Percentiles rank a stretch among this genome's conserved stretches.
These are phyloP conservation scores for Galleria mellonella DNA, from an alignment of 1,140 invertebrate genomes.

Conservation along the genomic window DNA sequence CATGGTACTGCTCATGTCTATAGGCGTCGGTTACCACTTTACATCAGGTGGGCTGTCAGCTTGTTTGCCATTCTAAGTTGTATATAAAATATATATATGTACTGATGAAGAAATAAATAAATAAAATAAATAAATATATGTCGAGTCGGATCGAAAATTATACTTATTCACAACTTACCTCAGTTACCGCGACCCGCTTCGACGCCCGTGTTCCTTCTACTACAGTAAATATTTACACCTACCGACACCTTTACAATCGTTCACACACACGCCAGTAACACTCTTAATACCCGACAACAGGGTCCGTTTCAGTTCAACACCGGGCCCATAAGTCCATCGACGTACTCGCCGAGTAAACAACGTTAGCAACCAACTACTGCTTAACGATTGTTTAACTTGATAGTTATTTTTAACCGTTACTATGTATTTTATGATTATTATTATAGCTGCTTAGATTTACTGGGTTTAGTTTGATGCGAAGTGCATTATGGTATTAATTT, in stretches of 20 bases:
- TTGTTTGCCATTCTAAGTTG: too few species aligned
- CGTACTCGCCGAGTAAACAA: slow-evolving; percentile 31
- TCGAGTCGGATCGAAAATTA: too few species aligned
- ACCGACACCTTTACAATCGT: neutral
- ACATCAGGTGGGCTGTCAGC: too few species aligned
- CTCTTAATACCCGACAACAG: slow-evolving; percentile 4
- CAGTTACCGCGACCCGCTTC: too few species aligned
- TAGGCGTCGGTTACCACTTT: too few species aligned
- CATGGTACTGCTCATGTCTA: too few species aligned
- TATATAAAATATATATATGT: too few species aligned
- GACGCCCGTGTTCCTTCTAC: too few species aligned
- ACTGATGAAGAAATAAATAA: too few species aligned
- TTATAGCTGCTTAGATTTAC: neutral
- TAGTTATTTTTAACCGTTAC: slow-evolving; percentile 36
- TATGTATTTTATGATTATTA: slow-evolving; percentile 8
- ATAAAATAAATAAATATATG: too few species aligned
- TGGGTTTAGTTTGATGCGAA: neutral
- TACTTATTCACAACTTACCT: too few species aligned
- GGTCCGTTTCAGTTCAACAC: slow-evolving; percentile 4
- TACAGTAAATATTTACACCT: slow-evolving; percentile 1
- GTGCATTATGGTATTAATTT: neutral
- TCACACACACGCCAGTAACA: slow-evolving; percentile 8
- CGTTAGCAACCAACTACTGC: slow-evolving; percentile 23
- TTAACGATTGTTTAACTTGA: slow-evolving; percentile 43
- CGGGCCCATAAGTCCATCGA: slow-evolving; percentile 18